Base-by-base conservation (phyloP, 2,888 invertebrate genomes). In the Elegia similella region DNA sequence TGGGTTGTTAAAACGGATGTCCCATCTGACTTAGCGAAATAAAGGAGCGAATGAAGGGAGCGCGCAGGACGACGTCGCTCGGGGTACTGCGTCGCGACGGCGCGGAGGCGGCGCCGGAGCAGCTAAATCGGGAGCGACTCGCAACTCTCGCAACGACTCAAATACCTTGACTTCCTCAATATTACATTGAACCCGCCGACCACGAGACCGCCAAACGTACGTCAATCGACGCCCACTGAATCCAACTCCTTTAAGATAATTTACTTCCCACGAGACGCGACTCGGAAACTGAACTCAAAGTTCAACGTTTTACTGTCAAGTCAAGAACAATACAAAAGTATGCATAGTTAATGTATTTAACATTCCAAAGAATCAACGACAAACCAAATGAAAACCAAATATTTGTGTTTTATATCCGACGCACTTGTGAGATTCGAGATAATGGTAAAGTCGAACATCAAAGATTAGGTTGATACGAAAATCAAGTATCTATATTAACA, bases 151-250 rank as follows among this genome's bases (percentile, higher is more conserved):
- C 85, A 78, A 82, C 89, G 87, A 85, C 88, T 90, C 88, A 90
- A 90, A 91, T 91, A 91, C 91, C 90, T 90, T 90, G 90, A 90
- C 90, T 91, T 91, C 91, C 91, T 91, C 89, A 89, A 91, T 89
- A 91, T 89, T 89, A 91, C 91, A 89, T 90, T 90, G 91, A 91
- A 91, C 91, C 88, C 91, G 74, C 76, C 70, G 79, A 80, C 71
- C 84, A 84, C 80, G 78, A 88, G 84, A 85, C 82, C 82, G 84
- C 85, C 77, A 84, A 87, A 83, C 83, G 78, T 80, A 88, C 89
- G 88, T 89, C 88, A 88, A 86, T 85, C 78, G 81, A 82, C 89
- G 83, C 90, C 90, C 80, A 89, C 89, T 76, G 66, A 38, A 34
- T 50, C 50, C 2, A 66, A 68, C 73, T 67, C 73, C 73, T 75